A percentile compares a stretch with the other conserved stretches of the same genome.
These are phyloP conservation scores for Artibeus jamaicensis DNA, from an alignment of 2,797 vertebrate genomes.

Conservation along the genomic window DNA sequence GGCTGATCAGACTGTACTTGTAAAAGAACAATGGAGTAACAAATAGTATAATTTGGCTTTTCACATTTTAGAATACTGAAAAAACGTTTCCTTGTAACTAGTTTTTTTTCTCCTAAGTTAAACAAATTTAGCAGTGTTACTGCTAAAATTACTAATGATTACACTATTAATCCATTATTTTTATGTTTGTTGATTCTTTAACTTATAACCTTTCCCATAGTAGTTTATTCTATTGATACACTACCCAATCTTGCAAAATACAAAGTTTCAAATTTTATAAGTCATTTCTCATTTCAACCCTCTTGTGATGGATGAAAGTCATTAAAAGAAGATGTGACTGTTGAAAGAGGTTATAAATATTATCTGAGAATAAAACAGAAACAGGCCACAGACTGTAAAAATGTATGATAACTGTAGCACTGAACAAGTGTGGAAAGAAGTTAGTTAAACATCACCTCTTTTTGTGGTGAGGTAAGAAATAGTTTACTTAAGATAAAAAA, in stretches of 20 bases:
- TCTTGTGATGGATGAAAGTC: not conserved
- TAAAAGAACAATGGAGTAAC: not conserved
- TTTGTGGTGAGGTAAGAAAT: not conserved
- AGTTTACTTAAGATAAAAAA: not conserved
- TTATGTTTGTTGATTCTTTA: not conserved
- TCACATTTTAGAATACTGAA: conserved; percentile 34
- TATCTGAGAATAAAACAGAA: conserved; percentile 31
- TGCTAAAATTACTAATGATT: conserved; percentile 17
- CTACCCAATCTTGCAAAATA: conserved; percentile 13
- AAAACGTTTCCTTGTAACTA: not conserved
- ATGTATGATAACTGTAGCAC: not conserved
- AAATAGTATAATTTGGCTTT: not conserved
- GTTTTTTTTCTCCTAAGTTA: not conserved
- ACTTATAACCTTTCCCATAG: not conserved
- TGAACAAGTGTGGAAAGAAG: not conserved
- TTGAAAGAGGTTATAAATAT: not conserved
- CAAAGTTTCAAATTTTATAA: not conserved
- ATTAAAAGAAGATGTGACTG: conserved; percentile 10
- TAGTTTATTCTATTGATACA: conserved; percentile 34
- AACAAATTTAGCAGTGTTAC: conserved; percentile 1
- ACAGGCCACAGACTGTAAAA: not conserved
- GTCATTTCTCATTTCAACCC: not conserved
- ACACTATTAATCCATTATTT: conserved; percentile 5
- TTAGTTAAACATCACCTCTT: not conserved
- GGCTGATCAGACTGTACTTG: not conserved